Percentiles rank a stretch among this genome's conserved stretches.
Evolutionary conservation across 2,888 invertebrate genomes (phyloP).

Genomic region (Branchipolynoe longqiensis): DNA sequence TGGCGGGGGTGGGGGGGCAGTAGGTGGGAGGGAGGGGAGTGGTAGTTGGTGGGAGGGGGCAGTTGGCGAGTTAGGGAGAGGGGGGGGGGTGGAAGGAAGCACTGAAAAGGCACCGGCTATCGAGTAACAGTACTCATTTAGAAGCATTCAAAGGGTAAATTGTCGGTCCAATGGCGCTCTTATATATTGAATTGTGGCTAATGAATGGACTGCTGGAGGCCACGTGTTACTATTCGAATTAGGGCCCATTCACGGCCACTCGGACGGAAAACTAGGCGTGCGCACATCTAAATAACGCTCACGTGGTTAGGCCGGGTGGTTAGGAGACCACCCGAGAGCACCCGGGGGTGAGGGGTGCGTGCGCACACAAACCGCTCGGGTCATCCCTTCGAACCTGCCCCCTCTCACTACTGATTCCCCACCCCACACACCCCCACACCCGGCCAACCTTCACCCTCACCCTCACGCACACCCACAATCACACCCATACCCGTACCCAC

Average conservation of each 20-base stretch:
- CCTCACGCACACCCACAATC: not conserved
- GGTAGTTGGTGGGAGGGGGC: not conserved
- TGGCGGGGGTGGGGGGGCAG: too few relatives aligned
- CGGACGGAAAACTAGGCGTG: constrained; percentile 32
- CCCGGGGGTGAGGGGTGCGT: not conserved
- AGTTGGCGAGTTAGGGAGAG: not conserved
- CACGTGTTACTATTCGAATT: constrained; percentile 25
- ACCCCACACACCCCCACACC: too few relatives aligned
- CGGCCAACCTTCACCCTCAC: not conserved
- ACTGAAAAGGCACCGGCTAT: not conserved
- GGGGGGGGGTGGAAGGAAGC: not conserved
- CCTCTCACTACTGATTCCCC: too few relatives aligned
- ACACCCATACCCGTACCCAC: not conserved
- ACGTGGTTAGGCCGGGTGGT: constrained; percentile 21
- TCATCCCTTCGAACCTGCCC: too few relatives aligned
- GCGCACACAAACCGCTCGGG: too few relatives aligned
- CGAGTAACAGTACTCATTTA: constrained; percentile 52
- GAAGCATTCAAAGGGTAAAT: constrained; percentile 49
- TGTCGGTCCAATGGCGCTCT: constrained; percentile 38
- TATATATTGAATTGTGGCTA: constrained; percentile 55
- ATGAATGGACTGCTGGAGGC: constrained; percentile 18
- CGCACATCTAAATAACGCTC: constrained; percentile 22
- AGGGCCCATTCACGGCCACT: constrained; percentile 32
- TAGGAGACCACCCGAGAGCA: not conserved
- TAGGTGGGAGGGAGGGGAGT: too few relatives aligned